Evolutionary conservation across 2,888 invertebrate species (phyloP), one percentile per base, ranked within the genome.

Genomic region (Chymomyza caudatula): DNA sequence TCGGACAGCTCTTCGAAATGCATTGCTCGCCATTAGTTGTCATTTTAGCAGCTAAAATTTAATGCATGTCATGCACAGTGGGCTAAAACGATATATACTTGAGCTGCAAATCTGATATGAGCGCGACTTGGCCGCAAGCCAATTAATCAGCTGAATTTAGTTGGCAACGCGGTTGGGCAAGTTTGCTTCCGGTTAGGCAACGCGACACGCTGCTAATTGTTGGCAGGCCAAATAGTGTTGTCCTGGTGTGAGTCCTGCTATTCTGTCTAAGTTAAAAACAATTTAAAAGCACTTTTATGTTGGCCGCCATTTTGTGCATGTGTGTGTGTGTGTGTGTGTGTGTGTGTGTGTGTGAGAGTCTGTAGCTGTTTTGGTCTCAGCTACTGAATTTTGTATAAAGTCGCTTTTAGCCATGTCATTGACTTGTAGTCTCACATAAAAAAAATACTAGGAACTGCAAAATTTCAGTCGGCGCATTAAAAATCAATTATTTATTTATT

Each of bases 281-380:
- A 43, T 47, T 43, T 60, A 60, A 60, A 60, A 60, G 60, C 60
- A 52, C 37, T 60, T 60, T 60, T 51, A 60, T 60, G 60, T 60
- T 60, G 13, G 43, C 43, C 22, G 22, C 19, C 42, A 43, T 55
- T 25, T 4, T 25, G 23, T 11, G n/a, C 11, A 4, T n/a, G 8
- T 22, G 0, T 53, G 25, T 53, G 13, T 4, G 8, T 23, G 8
- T 37, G 6, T 25, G 25, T 25, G 23, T 11, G n/a, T 23, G 6
- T n/a, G 8, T 22, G 0, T 53, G 25, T 53, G 13, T 4, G 8
- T 23, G 8, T 37, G 43, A 43, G 13, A 43, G 43, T 11, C 43
- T 37, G 43, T 20, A 2, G 44, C 25, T 22, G 42, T 42, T 42
- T 4, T 23, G n/a, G 55, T 29, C 6, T 25, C 15, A 4, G 13